Conservation (phyloP, 2,113 vertebrate genomes). For the Pachyramphus minor region DNA sequence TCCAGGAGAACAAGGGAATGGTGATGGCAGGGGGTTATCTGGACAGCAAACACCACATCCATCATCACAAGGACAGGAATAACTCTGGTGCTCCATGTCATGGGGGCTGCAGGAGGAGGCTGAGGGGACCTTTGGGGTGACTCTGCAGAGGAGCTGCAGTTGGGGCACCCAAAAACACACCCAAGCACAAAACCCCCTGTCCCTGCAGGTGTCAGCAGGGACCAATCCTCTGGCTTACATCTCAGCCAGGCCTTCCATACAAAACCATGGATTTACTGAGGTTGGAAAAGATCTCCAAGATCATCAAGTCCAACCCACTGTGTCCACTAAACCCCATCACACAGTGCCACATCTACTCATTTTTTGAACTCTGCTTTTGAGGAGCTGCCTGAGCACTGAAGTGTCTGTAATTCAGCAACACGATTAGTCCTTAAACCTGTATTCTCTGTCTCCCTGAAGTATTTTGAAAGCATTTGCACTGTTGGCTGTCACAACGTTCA, state of each 20-base stretch:
- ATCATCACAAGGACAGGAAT: background rate
- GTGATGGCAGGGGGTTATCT: background rate
- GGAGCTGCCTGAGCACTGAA: background rate
- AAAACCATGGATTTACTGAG: background rate
- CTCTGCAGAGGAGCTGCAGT: background rate
- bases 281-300: background rate
- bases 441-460: background rate
- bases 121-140: background rate
- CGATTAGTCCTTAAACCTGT: background rate
- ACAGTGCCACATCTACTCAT: background rate
- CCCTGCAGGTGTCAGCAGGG: background rate
- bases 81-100: fast-evolving
- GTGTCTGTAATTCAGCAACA: background rate
- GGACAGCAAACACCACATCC: background rate
- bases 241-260: background rate
- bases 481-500: background rate
- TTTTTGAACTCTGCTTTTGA: background rate
- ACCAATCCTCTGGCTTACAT: background rate
- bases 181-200: too few species aligned
- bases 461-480: background rate
- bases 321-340: background rate
- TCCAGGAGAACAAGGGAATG: background rate
- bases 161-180: background rate
- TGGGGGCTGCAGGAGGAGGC: background rate
- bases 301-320: background rate